Evolutionary conservation across 2,888 invertebrate species (phyloP), one percentile per base, ranked within the genome.

Genomic region (Trisateles emortualis): DNA sequence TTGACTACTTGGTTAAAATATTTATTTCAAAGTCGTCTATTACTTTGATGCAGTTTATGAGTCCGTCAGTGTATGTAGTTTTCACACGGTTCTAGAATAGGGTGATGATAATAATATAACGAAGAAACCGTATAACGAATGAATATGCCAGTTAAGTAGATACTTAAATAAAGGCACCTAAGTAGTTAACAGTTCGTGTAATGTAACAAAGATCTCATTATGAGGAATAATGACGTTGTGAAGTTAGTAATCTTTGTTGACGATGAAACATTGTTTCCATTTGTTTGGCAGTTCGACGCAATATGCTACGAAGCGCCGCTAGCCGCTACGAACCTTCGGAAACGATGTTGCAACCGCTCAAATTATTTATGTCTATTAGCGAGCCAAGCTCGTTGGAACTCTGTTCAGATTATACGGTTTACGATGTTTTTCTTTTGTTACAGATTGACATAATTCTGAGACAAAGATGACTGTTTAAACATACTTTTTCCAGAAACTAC

Each of bases 321-420:
- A 22, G 13, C 16, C 30, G 11, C 36, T 24, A 29, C 22, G 10
- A 48, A 24, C 22, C 38, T 59, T 49, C 19, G 39, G 19, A 52
- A 52, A 41, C 38, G 38, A 38, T 56, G 47, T 59, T 55, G 41
- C 26, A 52, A 51, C n/a, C 16, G 42, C 22, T 24, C 9, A 33
- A 46, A 44, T 53, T 47, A 58, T 52, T 56, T 50, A 41, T 52
- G 44, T 42, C 51, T 60, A 40, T 41, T 55, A 44, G 33, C 24
- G 22, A 33, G 32, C 33, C 19, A 13, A 13, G 19, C 22, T 44
- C 24, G 30, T 30, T 42, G 39, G 22, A 11, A 45, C 40, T 13
- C 30, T 13, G 2, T 19, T 30, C 17, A 40, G 39, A 52, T 24
- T 4, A 26, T 14, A 11, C 16, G 26, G 48, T 50, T 47, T 30